Conservation (phyloP, 1,140 invertebrate species). For the Drosophila erecta region DNA sequence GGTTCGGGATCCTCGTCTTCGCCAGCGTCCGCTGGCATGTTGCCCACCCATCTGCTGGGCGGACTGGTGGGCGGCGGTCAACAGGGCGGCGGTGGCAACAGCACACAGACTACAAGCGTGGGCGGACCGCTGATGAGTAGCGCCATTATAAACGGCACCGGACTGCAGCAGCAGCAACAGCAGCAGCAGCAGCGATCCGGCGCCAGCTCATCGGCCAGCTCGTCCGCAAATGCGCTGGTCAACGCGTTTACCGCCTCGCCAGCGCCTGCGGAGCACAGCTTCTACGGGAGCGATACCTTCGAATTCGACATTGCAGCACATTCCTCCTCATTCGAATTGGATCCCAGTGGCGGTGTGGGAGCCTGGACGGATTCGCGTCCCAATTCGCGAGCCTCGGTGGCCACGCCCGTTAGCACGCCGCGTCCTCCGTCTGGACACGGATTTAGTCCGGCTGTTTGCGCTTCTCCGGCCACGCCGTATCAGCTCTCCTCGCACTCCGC, state of each 20-base stretch:
- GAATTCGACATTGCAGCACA: slow-evolving; percentile 83
- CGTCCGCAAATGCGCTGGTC: slow-evolving; percentile 57
- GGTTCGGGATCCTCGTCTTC: slow-evolving; percentile 51
- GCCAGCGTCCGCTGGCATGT: slow-evolving; percentile 22
- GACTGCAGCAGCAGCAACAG: slow-evolving; percentile 48
- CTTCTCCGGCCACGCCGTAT: slow-evolving; percentile 82
- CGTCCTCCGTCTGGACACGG: slow-evolving; percentile 81
- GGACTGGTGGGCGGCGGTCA: slow-evolving; percentile 79
- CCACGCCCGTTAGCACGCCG: slow-evolving; percentile 81
- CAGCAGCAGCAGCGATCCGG: slow-evolving; percentile 63
- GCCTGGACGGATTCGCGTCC: slow-evolving; percentile 80
- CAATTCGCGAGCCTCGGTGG: slow-evolving; percentile 82
- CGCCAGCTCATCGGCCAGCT: slow-evolving; percentile 72
- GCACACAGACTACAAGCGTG: slow-evolving; percentile 80
- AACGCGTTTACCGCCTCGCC: slow-evolving; percentile 73
- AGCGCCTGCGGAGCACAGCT: slow-evolving; percentile 64
- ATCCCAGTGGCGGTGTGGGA: slow-evolving; percentile 74
- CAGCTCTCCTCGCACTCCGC: slow-evolving; percentile 79
- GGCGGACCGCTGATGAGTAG: slow-evolving; percentile 89
- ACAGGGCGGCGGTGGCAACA: slow-evolving; percentile 45
- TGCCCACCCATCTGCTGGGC: slow-evolving; percentile 67
- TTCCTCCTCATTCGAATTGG: slow-evolving; percentile 82
- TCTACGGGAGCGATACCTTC: slow-evolving; percentile 71
- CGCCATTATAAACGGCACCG: slow-evolving; percentile 88
- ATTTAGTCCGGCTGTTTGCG: slow-evolving; percentile 83